Evolutionary conservation across 1,140 invertebrate genomes (phyloP).

Genomic region (Pristionchus pacificus): DNA sequence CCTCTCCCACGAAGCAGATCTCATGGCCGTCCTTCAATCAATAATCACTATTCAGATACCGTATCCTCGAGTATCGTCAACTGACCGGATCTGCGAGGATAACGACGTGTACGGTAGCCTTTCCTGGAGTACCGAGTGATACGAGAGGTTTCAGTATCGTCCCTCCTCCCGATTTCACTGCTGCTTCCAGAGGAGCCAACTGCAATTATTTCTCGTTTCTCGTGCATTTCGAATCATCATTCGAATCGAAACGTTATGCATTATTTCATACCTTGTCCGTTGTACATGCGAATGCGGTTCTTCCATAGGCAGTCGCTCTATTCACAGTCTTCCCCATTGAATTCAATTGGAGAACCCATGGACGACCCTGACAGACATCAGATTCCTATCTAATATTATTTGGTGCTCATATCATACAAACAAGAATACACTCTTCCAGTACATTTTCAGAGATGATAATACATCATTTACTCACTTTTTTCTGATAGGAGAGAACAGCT

Average conservation of each 20-base stretch:
- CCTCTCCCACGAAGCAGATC: constrained; percentile 96
- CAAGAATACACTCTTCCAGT: too few relatives aligned
- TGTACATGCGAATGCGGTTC: constrained; percentile 87
- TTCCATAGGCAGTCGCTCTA: constrained; percentile 84
- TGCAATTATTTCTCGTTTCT: constrained; percentile 30
- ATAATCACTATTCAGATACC: not conserved
- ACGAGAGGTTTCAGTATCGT: constrained; percentile 82
- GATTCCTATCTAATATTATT: too few relatives aligned
- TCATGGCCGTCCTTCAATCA: constrained; percentile 79
- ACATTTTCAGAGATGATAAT: too few relatives aligned
- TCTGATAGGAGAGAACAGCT: too few relatives aligned
- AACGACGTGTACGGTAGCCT: constrained; percentile 88
- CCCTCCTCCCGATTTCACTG: constrained; percentile 69
- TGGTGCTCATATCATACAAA: too few relatives aligned
- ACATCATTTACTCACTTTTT: too few relatives aligned
- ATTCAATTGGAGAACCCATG: constrained; percentile 36
- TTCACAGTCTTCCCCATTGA: constrained; percentile 65
- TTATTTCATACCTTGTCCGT: constrained; percentile 57
- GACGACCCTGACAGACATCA: too few relatives aligned
- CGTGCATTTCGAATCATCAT: constrained; percentile 33
- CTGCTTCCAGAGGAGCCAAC: constrained; percentile 72
- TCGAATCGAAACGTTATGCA: constrained; percentile 49
- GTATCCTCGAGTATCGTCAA: not conserved
- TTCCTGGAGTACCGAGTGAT: constrained; percentile 87
- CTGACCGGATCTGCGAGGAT: constrained; percentile 85